A percentile compares a stretch with the other conserved stretches of the same genome.
Conservation (phyloP, 2,113 vertebrate species). For the Dipodomys stephensi region DNA sequence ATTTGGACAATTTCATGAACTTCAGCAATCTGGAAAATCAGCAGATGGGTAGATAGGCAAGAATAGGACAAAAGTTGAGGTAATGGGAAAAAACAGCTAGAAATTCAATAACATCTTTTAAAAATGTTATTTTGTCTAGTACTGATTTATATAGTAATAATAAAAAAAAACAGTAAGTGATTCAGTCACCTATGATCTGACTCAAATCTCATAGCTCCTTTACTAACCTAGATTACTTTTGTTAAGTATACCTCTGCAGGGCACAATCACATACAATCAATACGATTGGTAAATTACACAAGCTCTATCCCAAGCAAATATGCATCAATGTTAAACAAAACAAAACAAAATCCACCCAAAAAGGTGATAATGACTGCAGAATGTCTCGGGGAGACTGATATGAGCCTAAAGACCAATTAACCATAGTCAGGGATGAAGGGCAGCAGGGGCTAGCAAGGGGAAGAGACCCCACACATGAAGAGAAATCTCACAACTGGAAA, state of each 20-base stretch:
- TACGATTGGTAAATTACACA: conserved; percentile 92
- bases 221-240: conserved; percentile 85
- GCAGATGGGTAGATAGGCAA: conserved; percentile 11
- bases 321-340: conserved; percentile 89
- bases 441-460: background rate
- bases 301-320: conserved; percentile 92
- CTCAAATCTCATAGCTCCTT: conserved; percentile 85
- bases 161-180: conserved; percentile 72
- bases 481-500: conserved; percentile 89
- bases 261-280: conserved; percentile 93
- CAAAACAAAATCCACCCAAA: conserved; percentile 91
- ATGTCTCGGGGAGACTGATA: conserved; percentile 91
- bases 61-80: conserved; percentile 37
- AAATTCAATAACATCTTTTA: conserved; percentile 29
- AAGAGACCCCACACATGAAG: conserved; percentile 58
- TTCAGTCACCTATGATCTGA: conserved; percentile 79
- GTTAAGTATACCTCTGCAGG: conserved; percentile 92
- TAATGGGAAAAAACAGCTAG: conserved; percentile 6
- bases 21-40: conserved; percentile 62
- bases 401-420: conserved; percentile 85
- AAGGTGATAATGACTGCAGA: conserved; percentile 91
- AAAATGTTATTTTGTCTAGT: conserved; percentile 45
- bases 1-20: conserved; percentile 58
- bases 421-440: conserved; percentile 55
- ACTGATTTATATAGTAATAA: conserved; percentile 65